Evolutionary conservation across 2,797 vertebrate species (phyloP).

Genomic region (Enteromius unitaeniatus): DNA sequence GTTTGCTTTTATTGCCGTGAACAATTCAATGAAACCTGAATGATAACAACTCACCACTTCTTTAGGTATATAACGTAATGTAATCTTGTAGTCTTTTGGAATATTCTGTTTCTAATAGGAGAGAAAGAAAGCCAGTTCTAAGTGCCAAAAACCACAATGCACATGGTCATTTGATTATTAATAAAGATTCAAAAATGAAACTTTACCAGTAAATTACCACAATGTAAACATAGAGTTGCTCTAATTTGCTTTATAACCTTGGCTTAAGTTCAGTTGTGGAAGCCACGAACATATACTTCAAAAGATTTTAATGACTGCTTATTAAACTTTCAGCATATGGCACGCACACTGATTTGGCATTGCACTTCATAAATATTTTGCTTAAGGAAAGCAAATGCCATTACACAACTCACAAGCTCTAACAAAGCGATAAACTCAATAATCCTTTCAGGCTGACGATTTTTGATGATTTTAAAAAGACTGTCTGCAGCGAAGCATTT

Average conservation of each 20-base stretch:
- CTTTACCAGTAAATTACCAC: neutral
- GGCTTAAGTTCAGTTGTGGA: neutral
- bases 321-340: neutral
- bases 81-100: conserved; percentile 85
- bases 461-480: conserved; percentile 3
- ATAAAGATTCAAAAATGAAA: neutral
- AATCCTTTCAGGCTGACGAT: neutral
- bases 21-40: neutral
- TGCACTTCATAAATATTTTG: neutral
- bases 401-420: neutral
- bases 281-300: conserved; percentile 1
- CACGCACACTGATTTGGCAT: conserved; percentile 7
- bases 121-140: conserved; percentile 33
- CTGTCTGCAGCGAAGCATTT: conserved; percentile 26
- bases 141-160: neutral
- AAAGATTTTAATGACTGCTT: neutral
- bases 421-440: conserved; percentile 18
- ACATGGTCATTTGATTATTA: neutral
- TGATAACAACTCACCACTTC: conserved; percentile 74
- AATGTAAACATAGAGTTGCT: conserved; percentile 7
- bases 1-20: neutral
- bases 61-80: conserved; percentile 77
- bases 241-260: conserved; percentile 19
- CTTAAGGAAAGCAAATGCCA: conserved; percentile 18
- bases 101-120: conserved; percentile 82